A percentile compares a stretch with the other conserved stretches of the same genome.
Evolutionary conservation across 2,888 invertebrate species (phyloP).

Genomic region (Mellilla xanthometata): DNA sequence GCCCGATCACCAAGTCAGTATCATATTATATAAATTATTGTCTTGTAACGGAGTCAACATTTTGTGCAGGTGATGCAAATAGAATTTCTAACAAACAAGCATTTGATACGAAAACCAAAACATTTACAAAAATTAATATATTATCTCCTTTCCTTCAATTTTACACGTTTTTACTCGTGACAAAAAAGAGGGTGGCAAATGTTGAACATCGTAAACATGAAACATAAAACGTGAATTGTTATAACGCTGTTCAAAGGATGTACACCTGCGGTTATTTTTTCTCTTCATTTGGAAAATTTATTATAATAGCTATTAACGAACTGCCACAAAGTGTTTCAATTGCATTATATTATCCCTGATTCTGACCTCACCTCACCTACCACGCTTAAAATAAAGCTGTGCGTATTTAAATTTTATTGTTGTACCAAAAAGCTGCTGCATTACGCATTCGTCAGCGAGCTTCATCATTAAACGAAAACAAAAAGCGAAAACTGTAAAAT

Average conservation of each 20-base stretch:
- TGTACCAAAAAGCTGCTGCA: conserved; percentile 26
- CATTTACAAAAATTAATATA: no score
- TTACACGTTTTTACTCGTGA: no score
- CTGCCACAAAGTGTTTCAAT: conserved; percentile 16
- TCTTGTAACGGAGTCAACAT: no score
- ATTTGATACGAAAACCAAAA: no score
- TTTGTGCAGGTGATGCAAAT: no score
- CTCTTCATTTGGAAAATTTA: conserved; percentile 6
- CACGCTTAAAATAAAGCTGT: conserved; percentile 25
- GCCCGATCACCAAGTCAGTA: no score
- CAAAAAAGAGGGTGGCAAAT: no score
- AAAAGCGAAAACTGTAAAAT: conserved; percentile 48
- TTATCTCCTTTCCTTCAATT: no score
- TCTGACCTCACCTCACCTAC: conserved; percentile 16
- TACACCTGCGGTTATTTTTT: conserved; percentile 1
- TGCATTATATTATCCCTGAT: conserved; percentile 17
- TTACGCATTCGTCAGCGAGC: conserved; percentile 27
- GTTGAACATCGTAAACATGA: no score
- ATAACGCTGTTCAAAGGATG: not conserved
- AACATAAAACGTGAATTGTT: not conserved
- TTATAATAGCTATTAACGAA: conserved; percentile 7
- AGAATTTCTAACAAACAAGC: no score
- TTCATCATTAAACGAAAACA: conserved; percentile 43
- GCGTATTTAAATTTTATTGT: conserved; percentile 27
- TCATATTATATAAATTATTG: no score